These are phyloP conservation scores for Antrozous pallidus DNA, from an alignment of 2,797 vertebrate genomes.

Conservation along the genomic window DNA sequence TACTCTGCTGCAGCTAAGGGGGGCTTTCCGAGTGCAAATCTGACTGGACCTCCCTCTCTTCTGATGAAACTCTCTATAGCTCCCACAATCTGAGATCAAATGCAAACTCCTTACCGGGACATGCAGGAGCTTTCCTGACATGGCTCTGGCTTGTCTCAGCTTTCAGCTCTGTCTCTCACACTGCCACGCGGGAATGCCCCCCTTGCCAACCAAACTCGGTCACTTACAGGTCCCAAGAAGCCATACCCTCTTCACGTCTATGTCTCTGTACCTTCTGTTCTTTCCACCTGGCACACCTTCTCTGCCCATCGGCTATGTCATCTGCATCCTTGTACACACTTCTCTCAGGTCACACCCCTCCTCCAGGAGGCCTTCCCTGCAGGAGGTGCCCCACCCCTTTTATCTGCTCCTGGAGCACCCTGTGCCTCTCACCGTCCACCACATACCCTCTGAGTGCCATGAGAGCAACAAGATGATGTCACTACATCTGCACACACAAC, in stretches of 20 bases:
- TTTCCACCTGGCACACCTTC: not conserved
- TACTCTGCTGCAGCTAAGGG: not conserved
- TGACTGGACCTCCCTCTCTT: not conserved
- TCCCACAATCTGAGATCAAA: not conserved
- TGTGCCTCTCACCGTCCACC: not conserved
- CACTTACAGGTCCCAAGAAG: not conserved
- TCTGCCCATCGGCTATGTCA: too few species aligned
- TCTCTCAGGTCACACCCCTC: not conserved
- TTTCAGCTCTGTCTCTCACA: rapidly evolving
- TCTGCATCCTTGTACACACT: not conserved
- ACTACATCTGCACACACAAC: rapidly evolving
- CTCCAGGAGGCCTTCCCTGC: not conserved
- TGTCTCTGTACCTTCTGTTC: too few species aligned
- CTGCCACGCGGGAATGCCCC: rapidly evolving
- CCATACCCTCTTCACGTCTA: not conserved
- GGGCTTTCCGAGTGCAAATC: not conserved
- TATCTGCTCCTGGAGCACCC: not conserved
- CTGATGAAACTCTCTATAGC: not conserved
- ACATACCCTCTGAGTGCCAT: not conserved
- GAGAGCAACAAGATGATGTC: not conserved
- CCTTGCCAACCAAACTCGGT: not conserved
- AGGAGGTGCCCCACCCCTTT: rapidly evolving
- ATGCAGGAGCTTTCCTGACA: rapidly evolving
- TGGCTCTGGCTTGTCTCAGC: not conserved
- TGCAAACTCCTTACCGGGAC: not conserved